phyloP scores from a whole-genome alignment of 2,113 vertebrate genomes.

The Mixornis gularis region DNA sequence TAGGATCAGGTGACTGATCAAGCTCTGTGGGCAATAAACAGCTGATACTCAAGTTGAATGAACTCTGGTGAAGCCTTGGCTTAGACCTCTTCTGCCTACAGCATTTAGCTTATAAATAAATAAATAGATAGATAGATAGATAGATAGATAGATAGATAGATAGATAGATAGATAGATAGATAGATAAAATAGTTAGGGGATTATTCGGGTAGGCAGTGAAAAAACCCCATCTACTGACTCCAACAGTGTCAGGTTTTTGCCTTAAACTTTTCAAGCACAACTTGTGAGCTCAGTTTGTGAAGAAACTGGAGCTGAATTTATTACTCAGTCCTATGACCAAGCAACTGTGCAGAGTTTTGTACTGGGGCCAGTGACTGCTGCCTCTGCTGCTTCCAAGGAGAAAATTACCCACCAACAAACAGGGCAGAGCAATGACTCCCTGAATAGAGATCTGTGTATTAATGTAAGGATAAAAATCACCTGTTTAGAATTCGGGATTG shows the following conservation, averaged over 20 bases:
- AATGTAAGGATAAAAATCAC: not conserved
- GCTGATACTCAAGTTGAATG: not conserved
- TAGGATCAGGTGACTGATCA: not conserved
- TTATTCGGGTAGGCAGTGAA: not conserved
- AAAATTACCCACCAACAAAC: not conserved
- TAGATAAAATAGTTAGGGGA: no score
- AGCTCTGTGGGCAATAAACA: not conserved
- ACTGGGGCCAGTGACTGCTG: not conserved
- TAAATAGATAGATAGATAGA: no score
- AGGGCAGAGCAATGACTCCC: not conserved
- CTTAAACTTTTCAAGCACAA: not conserved
- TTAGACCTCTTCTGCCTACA: not conserved
- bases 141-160: no score
- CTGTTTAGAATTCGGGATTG: not conserved
- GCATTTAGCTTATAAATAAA: not conserved
- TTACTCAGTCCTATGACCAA: not conserved
- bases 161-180: no score
- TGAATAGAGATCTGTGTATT: not conserved
- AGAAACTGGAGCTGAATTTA: not conserved
- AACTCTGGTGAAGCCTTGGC: not conserved
- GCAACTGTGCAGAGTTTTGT: not conserved
- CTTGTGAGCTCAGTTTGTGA: not conserved
- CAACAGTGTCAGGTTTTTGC: not conserved
- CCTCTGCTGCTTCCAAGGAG: not conserved
- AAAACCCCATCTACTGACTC: not conserved